Percentiles rank a stretch among this genome's conserved stretches.
Evolutionary conservation across 92 coral and sea anemone species (phyloP).

Genomic region (Bergia puertoricense): DNA sequence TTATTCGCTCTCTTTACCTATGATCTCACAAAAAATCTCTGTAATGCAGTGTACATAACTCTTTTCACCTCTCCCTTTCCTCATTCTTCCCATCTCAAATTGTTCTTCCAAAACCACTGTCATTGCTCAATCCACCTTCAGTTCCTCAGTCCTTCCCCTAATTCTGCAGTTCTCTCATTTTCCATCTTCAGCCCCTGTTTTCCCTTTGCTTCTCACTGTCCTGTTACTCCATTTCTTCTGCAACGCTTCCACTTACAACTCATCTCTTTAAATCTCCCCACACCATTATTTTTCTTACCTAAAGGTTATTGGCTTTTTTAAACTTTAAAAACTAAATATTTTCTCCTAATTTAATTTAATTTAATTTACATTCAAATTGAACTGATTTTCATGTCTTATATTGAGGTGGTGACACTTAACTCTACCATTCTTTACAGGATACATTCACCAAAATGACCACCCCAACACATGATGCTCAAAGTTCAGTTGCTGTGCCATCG

Average conservation of each 20-base stretch:
- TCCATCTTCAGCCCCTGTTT: not conserved
- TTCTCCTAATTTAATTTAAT: not conserved
- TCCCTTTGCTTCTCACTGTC: not conserved
- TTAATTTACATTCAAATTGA: not conserved
- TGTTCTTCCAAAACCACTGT: too few species aligned
- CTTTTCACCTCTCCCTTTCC: not conserved
- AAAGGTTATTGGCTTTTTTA: too few species aligned
- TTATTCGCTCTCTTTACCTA: too few species aligned
- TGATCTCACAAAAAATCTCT: too few species aligned
- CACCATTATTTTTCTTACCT: too few species aligned
- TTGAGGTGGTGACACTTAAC: not conserved
- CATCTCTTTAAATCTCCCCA: not conserved
- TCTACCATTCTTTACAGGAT: not conserved
- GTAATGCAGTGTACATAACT: too few species aligned
- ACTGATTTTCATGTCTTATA: not conserved
- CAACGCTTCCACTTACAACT: not conserved
- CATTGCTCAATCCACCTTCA: not conserved
- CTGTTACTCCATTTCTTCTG: not conserved
- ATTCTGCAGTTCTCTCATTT: not conserved
- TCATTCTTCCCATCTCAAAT: not conserved
- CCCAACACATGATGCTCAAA: constrained; percentile 45
- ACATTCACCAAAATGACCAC: constrained; percentile 27
- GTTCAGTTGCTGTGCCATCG: constrained; percentile 46
- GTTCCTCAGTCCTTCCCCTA: not conserved
- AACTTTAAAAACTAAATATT: too few species aligned